A percentile compares a stretch with the other conserved stretches of the same genome.
Evolutionary conservation across 1,140 invertebrate genomes (phyloP).

Genomic region (Mya arenaria): DNA sequence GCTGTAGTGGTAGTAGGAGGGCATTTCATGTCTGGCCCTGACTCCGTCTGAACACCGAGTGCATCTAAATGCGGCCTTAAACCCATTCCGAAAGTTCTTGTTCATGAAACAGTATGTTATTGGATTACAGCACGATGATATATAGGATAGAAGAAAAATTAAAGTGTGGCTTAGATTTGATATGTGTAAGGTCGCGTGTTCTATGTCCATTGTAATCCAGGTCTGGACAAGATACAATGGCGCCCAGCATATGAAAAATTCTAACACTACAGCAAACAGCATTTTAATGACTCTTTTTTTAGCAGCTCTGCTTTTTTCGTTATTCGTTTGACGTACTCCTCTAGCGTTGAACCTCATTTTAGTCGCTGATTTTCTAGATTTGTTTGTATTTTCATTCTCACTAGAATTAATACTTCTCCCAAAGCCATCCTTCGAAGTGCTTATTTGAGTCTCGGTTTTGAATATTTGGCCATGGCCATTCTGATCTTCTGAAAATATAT

Average conservation of each 20-base stretch:
- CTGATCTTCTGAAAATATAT: background rate
- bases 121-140: slow-evolving; percentile 94
- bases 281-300: slow-evolving; percentile 93
- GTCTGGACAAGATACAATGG: slow-evolving; percentile 94
- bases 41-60: background rate
- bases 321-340: slow-evolving; percentile 84
- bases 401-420: background rate
- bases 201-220: slow-evolving; percentile 85
- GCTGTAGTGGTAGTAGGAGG: slow-evolving; percentile 43
- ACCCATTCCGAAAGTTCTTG: slow-evolving; percentile 91
- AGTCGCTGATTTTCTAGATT: background rate
- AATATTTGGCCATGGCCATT: background rate
- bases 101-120: slow-evolving; percentile 98
- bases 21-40: slow-evolving; percentile 18
- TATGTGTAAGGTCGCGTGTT: slow-evolving; percentile 82
- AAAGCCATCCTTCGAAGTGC: background rate
- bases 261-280: slow-evolving; percentile 94
- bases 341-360: slow-evolving; percentile 23
- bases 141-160: slow-evolving; percentile 92
- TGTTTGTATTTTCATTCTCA: background rate
- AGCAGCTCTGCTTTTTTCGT: slow-evolving; percentile 89
- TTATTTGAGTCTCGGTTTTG: background rate
- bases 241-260: slow-evolving; percentile 97
- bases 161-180: slow-evolving; percentile 84
- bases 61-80: slow-evolving; percentile 87